These are phyloP conservation scores for Parnassius mnemosyne DNA, from an alignment of 2,888 invertebrate genomes.

Conservation along the genomic window DNA sequence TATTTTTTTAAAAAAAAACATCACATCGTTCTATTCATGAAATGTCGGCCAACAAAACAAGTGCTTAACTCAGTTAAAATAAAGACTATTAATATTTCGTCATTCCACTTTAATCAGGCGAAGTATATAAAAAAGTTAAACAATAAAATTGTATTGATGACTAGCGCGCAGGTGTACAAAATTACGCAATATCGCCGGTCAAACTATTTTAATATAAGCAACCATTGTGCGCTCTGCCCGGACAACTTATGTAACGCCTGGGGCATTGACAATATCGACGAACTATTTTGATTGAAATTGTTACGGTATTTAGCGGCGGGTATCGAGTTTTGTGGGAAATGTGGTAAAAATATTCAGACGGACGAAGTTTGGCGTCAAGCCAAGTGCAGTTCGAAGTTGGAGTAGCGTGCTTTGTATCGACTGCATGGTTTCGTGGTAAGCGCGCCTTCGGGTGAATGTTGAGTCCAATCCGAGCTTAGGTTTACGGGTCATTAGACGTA, in stretches of 20 bases:
- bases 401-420: too few relatives aligned
- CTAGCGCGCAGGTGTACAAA: slow-evolving; percentile 35
- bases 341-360: slow-evolving; percentile 11
- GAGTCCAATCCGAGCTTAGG: too few relatives aligned
- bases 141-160: slow-evolving; percentile 34
- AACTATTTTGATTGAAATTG: slow-evolving; percentile 71
- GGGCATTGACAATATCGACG: slow-evolving; percentile 33
- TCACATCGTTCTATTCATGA: background rate
- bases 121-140: slow-evolving; percentile 35
- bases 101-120: slow-evolving; percentile 26
- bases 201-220: slow-evolving; percentile 67
- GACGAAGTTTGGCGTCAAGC: background rate
- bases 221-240: slow-evolving; percentile 44
- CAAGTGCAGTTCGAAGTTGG: background rate
- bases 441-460: too few relatives aligned
- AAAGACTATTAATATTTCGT: slow-evolving; percentile 16
- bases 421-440: too few relatives aligned
- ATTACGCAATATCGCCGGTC: slow-evolving; percentile 35
- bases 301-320: slow-evolving; percentile 46
- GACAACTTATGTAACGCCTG: slow-evolving; percentile 33
- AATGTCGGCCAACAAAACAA: background rate
- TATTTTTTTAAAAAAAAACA: background rate
- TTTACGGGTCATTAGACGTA: too few relatives aligned
- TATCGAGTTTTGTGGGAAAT: background rate
- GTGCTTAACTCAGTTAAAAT: background rate